Conservation (phyloP, 2,888 invertebrate species). For the Acrocyrtus sp. region DNA sequence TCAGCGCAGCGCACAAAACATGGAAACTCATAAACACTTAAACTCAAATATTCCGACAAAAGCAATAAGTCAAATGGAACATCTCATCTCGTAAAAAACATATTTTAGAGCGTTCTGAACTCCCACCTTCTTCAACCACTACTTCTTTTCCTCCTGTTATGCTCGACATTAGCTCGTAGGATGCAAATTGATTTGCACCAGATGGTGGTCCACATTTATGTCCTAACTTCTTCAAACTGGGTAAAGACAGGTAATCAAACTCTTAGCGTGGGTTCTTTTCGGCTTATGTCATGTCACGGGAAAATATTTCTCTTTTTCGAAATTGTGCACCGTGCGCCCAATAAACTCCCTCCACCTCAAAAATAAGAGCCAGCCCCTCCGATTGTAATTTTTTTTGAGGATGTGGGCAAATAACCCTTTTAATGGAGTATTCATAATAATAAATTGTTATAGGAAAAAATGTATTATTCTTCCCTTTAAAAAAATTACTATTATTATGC, state of each 20-base stretch:
- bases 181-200: conserved; percentile 53
- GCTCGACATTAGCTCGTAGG: conserved; percentile 33
- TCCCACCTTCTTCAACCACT: neutral
- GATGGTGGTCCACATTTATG: conserved; percentile 32
- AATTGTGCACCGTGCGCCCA: no score
- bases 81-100: conserved; percentile 11
- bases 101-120: conserved; percentile 2
- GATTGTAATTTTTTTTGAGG: no score
- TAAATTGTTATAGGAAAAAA: no score
- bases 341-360: conserved; percentile 16
- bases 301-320: neutral
- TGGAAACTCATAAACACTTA: conserved; percentile 40
- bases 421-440: no score
- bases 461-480: no score
- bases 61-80: conserved; percentile 20
- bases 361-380: no score
- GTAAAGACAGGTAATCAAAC: conserved; percentile 35
- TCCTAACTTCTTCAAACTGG: conserved; percentile 27
- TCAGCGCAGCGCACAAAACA: neutral
- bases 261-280: conserved; percentile 31
- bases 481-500: no score
- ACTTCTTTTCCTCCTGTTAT: conserved; percentile 26
- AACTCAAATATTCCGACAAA: conserved; percentile 29
- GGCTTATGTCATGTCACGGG: conserved; percentile 16
- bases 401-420: no score